Evolutionary conservation across 1,140 invertebrate genomes (phyloP).

Genomic region (Heliconius hermathena): DNA sequence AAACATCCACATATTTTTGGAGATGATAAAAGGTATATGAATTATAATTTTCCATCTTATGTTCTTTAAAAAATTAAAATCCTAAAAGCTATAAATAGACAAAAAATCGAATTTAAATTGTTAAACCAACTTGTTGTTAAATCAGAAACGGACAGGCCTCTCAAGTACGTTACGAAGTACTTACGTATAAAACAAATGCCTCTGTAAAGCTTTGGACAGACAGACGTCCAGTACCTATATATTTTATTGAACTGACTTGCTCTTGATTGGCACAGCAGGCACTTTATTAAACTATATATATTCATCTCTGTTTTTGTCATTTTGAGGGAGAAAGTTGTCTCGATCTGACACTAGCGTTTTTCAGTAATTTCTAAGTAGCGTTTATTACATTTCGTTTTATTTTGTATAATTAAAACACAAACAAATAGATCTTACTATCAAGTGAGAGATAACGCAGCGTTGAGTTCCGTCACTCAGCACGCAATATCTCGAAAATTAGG

Average conservation of each 20-base stretch:
- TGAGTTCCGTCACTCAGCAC: too few species aligned
- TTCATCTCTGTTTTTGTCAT: neutral
- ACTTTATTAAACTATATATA: constrained; percentile 3
- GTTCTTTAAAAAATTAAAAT: neutral
- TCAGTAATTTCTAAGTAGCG: neutral
- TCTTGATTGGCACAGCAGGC: neutral
- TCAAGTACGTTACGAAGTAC: neutral
- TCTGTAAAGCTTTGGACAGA: neutral
- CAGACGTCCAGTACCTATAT: neutral
- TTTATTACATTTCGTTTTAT: too few species aligned
- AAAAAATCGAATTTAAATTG: neutral
- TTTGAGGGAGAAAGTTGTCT: neutral
- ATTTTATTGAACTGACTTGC: neutral
- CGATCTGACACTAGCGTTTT: neutral
- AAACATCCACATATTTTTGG: too few species aligned
- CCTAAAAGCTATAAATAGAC: neutral
- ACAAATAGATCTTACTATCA: too few species aligned
- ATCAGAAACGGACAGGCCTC: neutral
- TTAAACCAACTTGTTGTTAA: neutral
- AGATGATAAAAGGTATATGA: too few species aligned
- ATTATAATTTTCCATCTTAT: too few species aligned
- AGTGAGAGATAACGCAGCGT: too few species aligned
- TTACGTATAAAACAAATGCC: neutral
- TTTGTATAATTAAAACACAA: too few species aligned
- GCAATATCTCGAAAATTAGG: too few species aligned